Evolutionary conservation across 2,888 invertebrate species (phyloP).

Genomic region (Polietes domitor): DNA sequence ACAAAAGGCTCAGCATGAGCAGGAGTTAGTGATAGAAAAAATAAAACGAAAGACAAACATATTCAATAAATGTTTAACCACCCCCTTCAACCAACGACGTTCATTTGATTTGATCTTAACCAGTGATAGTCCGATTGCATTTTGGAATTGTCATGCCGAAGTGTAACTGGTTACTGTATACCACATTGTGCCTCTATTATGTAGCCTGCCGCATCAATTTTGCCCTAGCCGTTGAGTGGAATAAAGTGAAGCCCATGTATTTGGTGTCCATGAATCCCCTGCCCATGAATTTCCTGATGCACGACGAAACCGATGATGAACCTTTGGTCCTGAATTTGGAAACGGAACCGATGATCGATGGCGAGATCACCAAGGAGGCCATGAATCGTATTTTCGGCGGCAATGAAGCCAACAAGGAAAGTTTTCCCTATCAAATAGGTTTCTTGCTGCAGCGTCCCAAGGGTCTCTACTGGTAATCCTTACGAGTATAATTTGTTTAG

Average conservation of each 20-base stretch:
- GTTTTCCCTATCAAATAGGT: constrained; percentile 79
- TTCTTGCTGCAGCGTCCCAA: constrained; percentile 77
- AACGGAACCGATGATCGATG: constrained; percentile 74
- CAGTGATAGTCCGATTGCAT: constrained; percentile 26
- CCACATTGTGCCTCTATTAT: constrained; percentile 43
- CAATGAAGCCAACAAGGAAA: constrained; percentile 75
- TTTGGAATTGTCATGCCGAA: constrained; percentile 57
- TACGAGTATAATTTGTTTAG: too few species aligned
- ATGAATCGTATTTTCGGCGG: constrained; percentile 80
- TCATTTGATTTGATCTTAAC: neutral
- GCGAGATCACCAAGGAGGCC: constrained; percentile 75
- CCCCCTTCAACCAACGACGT: constrained; percentile 2
- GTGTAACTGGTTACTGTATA: constrained; percentile 48
- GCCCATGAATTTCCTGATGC: constrained; percentile 63
- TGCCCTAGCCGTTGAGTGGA: constrained; percentile 75
- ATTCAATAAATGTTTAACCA: constrained; percentile 74
- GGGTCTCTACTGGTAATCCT: constrained; percentile 78
- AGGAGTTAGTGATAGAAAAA: constrained; percentile 72
- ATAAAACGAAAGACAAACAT: constrained; percentile 77
- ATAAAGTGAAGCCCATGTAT: constrained; percentile 79
- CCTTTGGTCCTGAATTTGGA: constrained; percentile 77
- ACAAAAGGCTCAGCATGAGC: neutral
- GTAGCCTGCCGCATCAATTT: constrained; percentile 46
- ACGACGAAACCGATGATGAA: constrained; percentile 67
- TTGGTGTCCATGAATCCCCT: constrained; percentile 77